Base-by-base conservation (phyloP, 2,888 invertebrate genomes). In the Sarcophaga rosellei region DNA sequence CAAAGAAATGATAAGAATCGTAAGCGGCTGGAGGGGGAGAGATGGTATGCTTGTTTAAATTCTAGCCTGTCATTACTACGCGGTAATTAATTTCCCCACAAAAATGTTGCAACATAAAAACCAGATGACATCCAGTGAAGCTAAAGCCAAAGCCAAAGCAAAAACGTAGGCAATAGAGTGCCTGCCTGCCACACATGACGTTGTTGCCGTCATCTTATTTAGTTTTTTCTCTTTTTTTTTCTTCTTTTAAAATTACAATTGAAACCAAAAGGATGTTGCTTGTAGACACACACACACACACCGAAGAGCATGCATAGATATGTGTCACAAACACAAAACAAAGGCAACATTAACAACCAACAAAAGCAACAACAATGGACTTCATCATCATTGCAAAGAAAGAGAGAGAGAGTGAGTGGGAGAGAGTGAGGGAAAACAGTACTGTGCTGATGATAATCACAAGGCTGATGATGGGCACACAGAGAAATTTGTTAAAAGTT, bases 61-160 rank as follows among this genome's bases (percentile, higher is more conserved):
- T 59, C 79, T 84, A 84, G 75, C 79, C 84, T 80, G 84, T 84
- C 84, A 84, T 84, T 84, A 75, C 84, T 80, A 80, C 53, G 75
- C 57, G 86, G 86, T 85, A 87, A 87, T 85, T 85, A 87, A 87
- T 87, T 85, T 85, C 87, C 79, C 87, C 87, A 84, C 85, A 85
- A 87, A 84, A 85, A 87, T 84, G 82, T 68, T 77, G 53, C 53
- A 82, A 85, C 85, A 87, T 87, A 69, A 87, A 85, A 87, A 80
- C 79, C 85, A 85, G 87, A 87, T 87, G 87, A 87, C 84, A 87
- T 77, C 74, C 77, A 74, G 82, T 23, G 73, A 25, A 44, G 61
- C 11, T 17, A 53, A 53, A 85, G 61, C 11, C 53, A 53, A 53
- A 85, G 76, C 76, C 59, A 82, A 84, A 79, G 68, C 82, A 17